Conservation (phyloP, 2,888 invertebrate genomes). For the Salticus scenicus region DNA sequence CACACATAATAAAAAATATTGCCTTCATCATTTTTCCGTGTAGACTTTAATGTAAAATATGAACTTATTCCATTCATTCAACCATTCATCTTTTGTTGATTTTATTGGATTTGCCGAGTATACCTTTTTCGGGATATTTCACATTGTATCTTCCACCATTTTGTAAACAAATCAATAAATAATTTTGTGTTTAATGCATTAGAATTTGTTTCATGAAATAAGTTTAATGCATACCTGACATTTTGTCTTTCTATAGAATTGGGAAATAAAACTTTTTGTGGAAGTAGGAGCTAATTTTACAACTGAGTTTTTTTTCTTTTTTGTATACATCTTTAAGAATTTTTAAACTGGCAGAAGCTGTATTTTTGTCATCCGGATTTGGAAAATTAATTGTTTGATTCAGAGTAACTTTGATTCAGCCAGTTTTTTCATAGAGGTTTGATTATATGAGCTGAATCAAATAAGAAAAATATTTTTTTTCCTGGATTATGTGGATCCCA, state of each 20-base stretch:
- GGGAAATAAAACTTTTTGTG: constrained; percentile 2
- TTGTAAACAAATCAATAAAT: neutral
- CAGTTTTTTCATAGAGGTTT: constrained; percentile 22
- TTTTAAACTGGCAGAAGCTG: neutral
- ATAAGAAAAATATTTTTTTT: neutral
- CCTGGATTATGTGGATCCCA: neutral
- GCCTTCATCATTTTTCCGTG: neutral
- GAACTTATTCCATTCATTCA: too few relatives aligned
- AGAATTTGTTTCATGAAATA: constrained; percentile 21
- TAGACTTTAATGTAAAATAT: neutral
- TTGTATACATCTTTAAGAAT: neutral
- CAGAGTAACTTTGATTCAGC: neutral
- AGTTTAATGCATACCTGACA: neutral
- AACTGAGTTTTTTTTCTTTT: neutral
- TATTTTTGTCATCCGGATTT: neutral
- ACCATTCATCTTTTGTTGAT: neutral
- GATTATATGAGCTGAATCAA: neutral
- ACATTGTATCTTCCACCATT: constrained; percentile 28
- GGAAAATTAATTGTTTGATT: neutral
- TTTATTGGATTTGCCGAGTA: neutral
- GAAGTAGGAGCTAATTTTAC: constrained; percentile 19
- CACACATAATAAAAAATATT: constrained; percentile 5
- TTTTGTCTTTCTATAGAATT: constrained; percentile 1
- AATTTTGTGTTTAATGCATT: neutral
- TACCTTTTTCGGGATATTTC: neutral